Evolutionary conservation across 2,797 vertebrate genomes (phyloP).

Genomic region (Channallabes apus): DNA sequence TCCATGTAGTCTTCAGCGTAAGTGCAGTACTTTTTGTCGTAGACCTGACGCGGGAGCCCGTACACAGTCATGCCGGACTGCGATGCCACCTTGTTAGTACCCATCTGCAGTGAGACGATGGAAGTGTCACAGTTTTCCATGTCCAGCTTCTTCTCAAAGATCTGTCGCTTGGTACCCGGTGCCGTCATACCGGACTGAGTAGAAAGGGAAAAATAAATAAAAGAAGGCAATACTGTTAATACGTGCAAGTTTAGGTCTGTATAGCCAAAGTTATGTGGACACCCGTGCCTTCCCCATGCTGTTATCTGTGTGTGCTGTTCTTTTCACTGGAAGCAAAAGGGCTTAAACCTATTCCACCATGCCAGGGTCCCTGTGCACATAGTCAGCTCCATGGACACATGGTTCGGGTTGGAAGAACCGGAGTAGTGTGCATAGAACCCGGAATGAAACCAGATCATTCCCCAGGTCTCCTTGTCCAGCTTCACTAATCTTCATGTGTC

Average conservation of each 20-base stretch:
- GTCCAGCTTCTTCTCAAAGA: slow-evolving; percentile 89
- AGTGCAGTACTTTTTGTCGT: slow-evolving; percentile 90
- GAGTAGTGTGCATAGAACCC: not conserved
- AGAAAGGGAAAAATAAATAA: not conserved
- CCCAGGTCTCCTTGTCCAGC: not conserved
- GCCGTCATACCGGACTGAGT: slow-evolving; percentile 90
- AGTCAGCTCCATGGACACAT: not conserved
- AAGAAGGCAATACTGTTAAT: not conserved
- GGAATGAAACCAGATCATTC: not conserved
- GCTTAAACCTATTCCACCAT: not conserved
- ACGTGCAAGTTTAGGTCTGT: not conserved
- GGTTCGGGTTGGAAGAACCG: not conserved
- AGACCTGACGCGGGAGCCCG: slow-evolving; percentile 90
- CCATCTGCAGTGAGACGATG: slow-evolving; percentile 94
- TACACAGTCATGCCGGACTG: slow-evolving; percentile 93
- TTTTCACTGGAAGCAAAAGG: not conserved
- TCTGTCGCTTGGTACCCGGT: slow-evolving; percentile 91
- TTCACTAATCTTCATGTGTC: not conserved
- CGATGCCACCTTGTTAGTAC: slow-evolving; percentile 91
- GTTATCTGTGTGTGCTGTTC: too few relatives aligned
- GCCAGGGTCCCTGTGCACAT: not conserved
- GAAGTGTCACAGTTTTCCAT: slow-evolving; percentile 87
- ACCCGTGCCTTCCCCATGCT: not conserved
- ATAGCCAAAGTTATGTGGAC: not conserved
- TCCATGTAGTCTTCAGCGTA: slow-evolving; percentile 69